Base-by-base conservation (phyloP, 2,888 invertebrate genomes). In the Chalcis sispes region DNA sequence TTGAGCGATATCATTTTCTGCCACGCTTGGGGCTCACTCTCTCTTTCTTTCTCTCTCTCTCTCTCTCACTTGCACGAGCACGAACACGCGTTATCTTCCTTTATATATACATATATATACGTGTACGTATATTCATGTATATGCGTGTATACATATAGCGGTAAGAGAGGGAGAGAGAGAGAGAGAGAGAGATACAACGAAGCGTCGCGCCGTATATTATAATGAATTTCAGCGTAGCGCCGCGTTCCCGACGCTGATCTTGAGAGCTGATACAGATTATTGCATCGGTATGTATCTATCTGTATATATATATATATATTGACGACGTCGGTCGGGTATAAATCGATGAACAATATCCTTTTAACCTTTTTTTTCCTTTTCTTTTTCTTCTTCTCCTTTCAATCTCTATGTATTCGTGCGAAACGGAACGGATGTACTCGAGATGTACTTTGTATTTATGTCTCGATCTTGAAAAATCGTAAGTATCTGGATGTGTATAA, bases 1-100 rank as follows among this genome's bases (percentile, higher is more conserved):
- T 77, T 77, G 77, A 77, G 73, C 77, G 70, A 77, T 77, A 77
- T 73, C 77, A 65, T 70, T 77, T 77, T 73, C 77, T 54, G 65
- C 52, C 56, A 61, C 62, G 62, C 72, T 67, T 42, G 40, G 23
- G 62, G 42, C 61, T 61, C 73, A 3, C 50, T n/a, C 64, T 25
- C 54, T 72, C 59, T 64, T 72, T 62, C 42, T 27, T 8, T 18
- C 13, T 48, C 48, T 2, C 46, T 25, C n/a, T 20, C 20, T n/a
- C 29, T n/a, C 32, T 29, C 13, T 15, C 13, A 25, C 50, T n/a
- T 50, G 25, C 2, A 15, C 36, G 36, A 8, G 40, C 25, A 18
- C 27, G n/a, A 32, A 8, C 32, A 32, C 8, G 32, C 25, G 42
- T 42, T 42, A 42, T 42, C 42, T 42, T 13, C 15, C 42, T 42